phyloP scores from a whole-genome alignment of 2,797 vertebrate genomes.

The Xerus rutilus region DNA sequence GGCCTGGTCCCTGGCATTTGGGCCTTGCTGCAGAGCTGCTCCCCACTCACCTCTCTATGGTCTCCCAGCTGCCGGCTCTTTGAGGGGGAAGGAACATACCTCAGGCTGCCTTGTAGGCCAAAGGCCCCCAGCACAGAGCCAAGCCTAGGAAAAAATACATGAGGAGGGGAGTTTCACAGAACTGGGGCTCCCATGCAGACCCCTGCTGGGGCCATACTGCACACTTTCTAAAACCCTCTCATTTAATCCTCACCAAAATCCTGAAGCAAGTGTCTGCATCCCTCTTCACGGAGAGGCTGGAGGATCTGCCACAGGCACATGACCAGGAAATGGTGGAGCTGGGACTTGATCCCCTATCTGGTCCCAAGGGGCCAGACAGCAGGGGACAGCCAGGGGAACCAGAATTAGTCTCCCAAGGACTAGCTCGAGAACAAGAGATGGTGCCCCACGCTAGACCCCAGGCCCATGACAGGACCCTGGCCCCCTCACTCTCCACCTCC shows the following conservation, averaged over 20 bases:
- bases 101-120: neutral
- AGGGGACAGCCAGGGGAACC: neutral
- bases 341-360: neutral
- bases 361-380: neutral
- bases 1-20: neutral
- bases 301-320: neutral
- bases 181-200: neutral
- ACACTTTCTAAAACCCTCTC: neutral
- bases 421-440: neutral
- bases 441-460: neutral
- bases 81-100: fast-evolving
- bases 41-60: fast-evolving
- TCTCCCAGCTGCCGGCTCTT: neutral
- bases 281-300: neutral
- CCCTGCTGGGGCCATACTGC: fast-evolving
- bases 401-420: neutral
- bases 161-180: neutral
- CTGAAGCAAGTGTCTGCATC: neutral
- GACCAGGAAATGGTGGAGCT: neutral
- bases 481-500: neutral
- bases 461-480: neutral
- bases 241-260: neutral
- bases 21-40: neutral
- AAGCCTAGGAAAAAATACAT: neutral
- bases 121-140: neutral